Evolutionary conservation across 2,113 vertebrate species (phyloP).

Genomic region (Hemiscyllium ocellatum): DNA sequence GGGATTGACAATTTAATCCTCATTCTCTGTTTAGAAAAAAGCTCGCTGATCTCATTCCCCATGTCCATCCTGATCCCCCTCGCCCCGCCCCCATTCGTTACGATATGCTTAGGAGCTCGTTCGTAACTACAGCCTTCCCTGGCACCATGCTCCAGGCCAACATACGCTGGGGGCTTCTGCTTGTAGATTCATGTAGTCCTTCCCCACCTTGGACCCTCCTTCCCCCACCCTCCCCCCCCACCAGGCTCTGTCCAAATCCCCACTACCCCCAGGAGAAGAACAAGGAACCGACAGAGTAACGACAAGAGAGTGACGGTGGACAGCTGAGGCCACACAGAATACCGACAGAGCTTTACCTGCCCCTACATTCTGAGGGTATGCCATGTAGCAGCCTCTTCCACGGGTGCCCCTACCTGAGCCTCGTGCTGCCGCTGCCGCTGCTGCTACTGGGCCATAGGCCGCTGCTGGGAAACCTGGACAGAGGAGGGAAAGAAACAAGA

Average conservation of each 20-base stretch:
- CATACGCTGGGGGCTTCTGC: constrained; percentile 40
- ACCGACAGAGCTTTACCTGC: constrained; percentile 85
- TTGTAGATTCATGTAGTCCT: constrained; percentile 43
- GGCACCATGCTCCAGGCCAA: not conserved
- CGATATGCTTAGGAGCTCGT: not conserved
- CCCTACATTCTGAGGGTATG: constrained; percentile 87
- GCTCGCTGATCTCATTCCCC: not conserved
- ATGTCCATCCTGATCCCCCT: not conserved
- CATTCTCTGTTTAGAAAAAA: not conserved
- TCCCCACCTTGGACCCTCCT: not conserved
- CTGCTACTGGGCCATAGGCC: constrained; percentile 91
- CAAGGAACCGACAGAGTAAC: constrained; percentile 46
- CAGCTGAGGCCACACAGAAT: constrained; percentile 86
- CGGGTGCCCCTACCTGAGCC: constrained; percentile 96
- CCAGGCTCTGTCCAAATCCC: constrained; percentile 35
- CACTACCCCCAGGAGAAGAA: constrained; percentile 44
- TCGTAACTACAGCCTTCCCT: not conserved
- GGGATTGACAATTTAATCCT: not conserved
- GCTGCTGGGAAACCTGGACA: constrained; percentile 85
- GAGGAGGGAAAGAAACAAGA: constrained; percentile 48
- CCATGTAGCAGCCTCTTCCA: constrained; percentile 77
- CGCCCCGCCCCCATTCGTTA: too few relatives aligned
- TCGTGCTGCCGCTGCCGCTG: constrained; percentile 87
- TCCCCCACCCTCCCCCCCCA: not conserved
- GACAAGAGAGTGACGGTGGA: constrained; percentile 62